Evolutionary conservation across 2,797 vertebrate genomes (phyloP).

Genomic region (Etheostoma perlongum): DNA sequence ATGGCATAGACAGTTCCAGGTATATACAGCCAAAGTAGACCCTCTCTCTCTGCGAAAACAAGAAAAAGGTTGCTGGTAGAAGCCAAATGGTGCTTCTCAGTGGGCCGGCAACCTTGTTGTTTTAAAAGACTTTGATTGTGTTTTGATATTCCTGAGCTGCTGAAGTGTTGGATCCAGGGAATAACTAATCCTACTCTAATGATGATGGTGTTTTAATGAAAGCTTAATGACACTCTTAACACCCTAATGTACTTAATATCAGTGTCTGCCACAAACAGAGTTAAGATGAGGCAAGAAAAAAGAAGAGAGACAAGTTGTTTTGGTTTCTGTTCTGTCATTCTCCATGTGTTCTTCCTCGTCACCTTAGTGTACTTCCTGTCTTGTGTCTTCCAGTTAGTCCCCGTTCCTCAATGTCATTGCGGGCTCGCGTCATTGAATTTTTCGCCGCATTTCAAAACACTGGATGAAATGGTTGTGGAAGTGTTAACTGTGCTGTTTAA

Average conservation of each 20-base stretch:
- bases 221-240: constrained; percentile 78
- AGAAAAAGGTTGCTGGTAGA: not conserved
- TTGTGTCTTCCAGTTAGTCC: no score
- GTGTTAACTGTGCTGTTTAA: no score
- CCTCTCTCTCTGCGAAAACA: not conserved
- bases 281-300: constrained; percentile 37
- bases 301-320: not conserved
- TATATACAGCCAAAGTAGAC: not conserved
- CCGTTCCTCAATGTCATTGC: no score
- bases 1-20: not conserved
- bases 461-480: no score
- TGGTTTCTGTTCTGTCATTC: no score
- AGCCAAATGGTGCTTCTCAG: constrained; percentile 43
- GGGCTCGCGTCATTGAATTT: no score
- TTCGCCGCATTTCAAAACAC: no score
- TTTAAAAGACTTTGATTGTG: constrained; percentile 78
- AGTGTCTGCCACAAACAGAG: constrained; percentile 61
- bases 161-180: constrained; percentile 70
- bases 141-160: constrained; percentile 76
- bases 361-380: no score
- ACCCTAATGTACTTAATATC: constrained; percentile 66
- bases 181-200: constrained; percentile 80
- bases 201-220: constrained; percentile 86
- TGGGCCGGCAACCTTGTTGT: constrained; percentile 56
- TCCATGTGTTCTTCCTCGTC: no score